Evolutionary conservation across 1,140 invertebrate species (phyloP).

Genomic region (Neodiprion pinetum): DNA sequence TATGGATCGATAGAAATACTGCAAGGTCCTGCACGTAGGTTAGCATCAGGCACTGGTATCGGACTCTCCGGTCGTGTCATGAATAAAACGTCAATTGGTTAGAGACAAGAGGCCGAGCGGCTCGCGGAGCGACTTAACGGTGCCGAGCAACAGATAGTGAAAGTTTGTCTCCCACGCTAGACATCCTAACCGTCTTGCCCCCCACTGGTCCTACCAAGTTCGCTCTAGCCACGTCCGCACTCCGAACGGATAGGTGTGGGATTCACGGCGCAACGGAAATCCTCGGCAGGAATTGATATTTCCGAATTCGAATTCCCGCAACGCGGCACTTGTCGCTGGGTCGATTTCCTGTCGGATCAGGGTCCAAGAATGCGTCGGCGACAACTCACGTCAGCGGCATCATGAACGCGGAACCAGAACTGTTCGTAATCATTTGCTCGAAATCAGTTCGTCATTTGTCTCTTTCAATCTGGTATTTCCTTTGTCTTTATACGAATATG

Average conservation of each 20-base stretch:
- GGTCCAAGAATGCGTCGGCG: too few species aligned
- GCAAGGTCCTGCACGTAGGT: too few species aligned
- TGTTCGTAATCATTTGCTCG: not conserved
- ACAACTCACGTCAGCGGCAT: too few species aligned
- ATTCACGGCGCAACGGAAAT: too few species aligned
- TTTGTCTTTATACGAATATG: not conserved
- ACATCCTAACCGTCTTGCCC: slow-evolving; percentile 39
- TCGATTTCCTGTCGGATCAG: too few species aligned
- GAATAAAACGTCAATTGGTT: not conserved
- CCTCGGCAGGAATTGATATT: too few species aligned
- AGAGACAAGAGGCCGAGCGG: not conserved
- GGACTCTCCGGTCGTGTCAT: too few species aligned
- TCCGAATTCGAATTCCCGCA: too few species aligned
- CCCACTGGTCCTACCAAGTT: not conserved
- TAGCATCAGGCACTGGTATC: too few species aligned
- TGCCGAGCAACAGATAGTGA: slow-evolving; percentile 47
- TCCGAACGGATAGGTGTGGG: not conserved
- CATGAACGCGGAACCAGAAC: not conserved
- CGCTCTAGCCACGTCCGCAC: not conserved
- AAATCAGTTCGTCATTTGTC: not conserved
- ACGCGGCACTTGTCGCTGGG: too few species aligned
- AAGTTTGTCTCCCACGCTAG: slow-evolving; percentile 63
- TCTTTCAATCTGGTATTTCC: not conserved
- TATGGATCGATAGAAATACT: not conserved
- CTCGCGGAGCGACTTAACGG: slow-evolving; percentile 1